Evolutionary conservation across 2,797 vertebrate species (phyloP), one percentile per base, ranked within the genome.

Genomic region (Zalophus californianus): DNA sequence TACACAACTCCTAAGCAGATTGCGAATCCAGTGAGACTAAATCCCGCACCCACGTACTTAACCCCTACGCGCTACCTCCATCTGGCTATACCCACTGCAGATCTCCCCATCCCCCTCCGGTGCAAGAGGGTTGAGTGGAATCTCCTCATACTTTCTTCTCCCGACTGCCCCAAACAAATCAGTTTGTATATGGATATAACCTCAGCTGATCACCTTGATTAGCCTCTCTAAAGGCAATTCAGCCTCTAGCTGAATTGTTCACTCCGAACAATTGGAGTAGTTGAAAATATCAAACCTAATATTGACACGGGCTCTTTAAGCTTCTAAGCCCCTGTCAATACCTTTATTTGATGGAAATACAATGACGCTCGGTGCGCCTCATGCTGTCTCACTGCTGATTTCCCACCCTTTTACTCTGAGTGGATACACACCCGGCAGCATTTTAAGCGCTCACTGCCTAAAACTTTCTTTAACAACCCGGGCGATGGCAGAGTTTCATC

Each of bases 351-450:
- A 96, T 0, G 11, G 86, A 96, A 98, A 92, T 48, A 95, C 97
- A 11, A 96, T 3, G 56, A 97, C 48, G 97, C 97, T 98, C 89
- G 96, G 98, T 98, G 99, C 99, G 98, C 98, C 98, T 98, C 98
- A 97, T 96, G 97, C 98, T 98, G 97, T 97, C 98, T 97, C 97
- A 97, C 96, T 98, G 98, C 98, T 98, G 98, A 99, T 98, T 98
- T 98, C 98, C 98, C 97, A 97, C 98, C 98, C 98, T 97, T 98
- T 98, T 97, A 79, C 83, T 98, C 97, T 97, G 95, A 97, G 96
- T 90, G 96, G 97, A 96, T 96, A 98, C 97, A 13, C 6, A 32
- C 48, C 32, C 11, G 2, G 50, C 50, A 35, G 75, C 48, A n/a
- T 97, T 98, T 98, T 98, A 98, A 98, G 98, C 88, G 93, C 32